Evolutionary conservation across 1,140 invertebrate species (phyloP).

Genomic region (Homalodisca vitripennis): DNA sequence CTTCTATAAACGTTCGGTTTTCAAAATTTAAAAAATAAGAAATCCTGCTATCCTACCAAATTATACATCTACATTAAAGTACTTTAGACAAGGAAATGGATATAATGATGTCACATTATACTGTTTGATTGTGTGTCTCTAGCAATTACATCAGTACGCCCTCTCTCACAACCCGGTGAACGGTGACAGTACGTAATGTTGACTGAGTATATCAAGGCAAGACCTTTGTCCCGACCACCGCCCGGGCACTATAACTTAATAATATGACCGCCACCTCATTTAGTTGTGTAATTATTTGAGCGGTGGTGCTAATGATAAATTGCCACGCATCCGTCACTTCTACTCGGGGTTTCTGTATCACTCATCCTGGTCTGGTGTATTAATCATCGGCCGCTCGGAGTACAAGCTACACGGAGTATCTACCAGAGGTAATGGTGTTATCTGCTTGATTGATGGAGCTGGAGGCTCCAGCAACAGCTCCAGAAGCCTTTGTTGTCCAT

Average conservation of each 20-base stretch:
- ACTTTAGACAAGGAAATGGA: too few relatives aligned
- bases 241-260: constrained; percentile 7
- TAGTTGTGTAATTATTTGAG: constrained; percentile 23
- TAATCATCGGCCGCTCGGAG: neutral
- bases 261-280: constrained; percentile 14
- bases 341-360: constrained; percentile 5
- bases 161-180: too few relatives aligned
- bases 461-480: neutral
- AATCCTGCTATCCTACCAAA: too few relatives aligned
- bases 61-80: too few relatives aligned
- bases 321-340: constrained; percentile 10
- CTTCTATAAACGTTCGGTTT: too few relatives aligned
- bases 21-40: too few relatives aligned
- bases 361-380: constrained; percentile 2
- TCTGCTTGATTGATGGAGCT: neutral
- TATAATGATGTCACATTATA: too few relatives aligned
- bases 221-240: neutral
- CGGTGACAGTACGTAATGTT: too few relatives aligned
- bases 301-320: constrained; percentile 5
- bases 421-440: neutral
- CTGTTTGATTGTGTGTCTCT: too few relatives aligned
- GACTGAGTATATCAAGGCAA: too few relatives aligned
- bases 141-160: too few relatives aligned
- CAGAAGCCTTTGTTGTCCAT: neutral
- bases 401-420: too few relatives aligned